Evolutionary conservation across 2,888 invertebrate genomes (phyloP).

Genomic region (Nebria salina): DNA sequence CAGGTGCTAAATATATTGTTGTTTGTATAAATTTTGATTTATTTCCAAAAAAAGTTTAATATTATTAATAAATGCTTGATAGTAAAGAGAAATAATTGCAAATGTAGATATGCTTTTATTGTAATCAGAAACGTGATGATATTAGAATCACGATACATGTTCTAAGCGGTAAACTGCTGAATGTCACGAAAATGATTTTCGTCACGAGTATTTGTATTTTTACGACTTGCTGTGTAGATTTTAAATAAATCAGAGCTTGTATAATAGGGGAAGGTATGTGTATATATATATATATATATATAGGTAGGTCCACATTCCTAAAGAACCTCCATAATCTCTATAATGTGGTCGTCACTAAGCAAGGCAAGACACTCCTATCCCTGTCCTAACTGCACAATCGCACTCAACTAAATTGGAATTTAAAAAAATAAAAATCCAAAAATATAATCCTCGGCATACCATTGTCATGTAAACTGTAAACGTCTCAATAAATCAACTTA

Average conservation of each 20-base stretch:
- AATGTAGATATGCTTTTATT: not conserved
- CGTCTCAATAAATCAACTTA: not conserved
- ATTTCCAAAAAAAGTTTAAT: no score
- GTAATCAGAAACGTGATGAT: not conserved
- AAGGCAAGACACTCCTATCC: not conserved
- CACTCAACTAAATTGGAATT: not conserved
- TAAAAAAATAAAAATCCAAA: not conserved
- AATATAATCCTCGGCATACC: not conserved
- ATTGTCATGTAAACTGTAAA: not conserved
- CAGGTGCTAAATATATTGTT: no score
- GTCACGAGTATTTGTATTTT: not conserved
- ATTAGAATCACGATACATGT: not conserved
- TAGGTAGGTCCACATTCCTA: not conserved
- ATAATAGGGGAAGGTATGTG: not conserved
- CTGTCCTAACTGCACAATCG: not conserved
- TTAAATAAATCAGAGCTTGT: not conserved
- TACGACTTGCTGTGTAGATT: not conserved
- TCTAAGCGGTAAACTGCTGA: not conserved
- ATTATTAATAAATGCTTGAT: no score
- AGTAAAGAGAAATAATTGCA: not conserved
- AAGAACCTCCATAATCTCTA: not conserved
- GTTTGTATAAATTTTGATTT: no score
- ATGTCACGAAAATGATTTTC: not conserved
- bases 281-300: no score
- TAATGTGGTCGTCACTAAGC: not conserved